Conservation (phyloP, 2,797 vertebrate species). For the Sebastes paucispinis region DNA sequence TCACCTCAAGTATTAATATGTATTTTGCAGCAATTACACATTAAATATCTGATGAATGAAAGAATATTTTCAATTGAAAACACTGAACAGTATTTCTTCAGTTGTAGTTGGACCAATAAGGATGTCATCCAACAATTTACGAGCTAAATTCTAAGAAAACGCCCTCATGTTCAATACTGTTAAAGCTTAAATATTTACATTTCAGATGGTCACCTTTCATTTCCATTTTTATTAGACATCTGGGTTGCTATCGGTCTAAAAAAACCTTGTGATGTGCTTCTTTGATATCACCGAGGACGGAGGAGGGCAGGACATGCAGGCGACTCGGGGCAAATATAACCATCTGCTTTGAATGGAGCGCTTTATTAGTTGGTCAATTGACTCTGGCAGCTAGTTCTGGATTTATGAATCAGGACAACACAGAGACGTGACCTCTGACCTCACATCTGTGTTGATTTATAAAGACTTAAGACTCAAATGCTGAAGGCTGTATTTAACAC, state of each 20-base stretch:
- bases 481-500: neutral
- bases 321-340: conserved; percentile 46
- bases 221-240: conserved; percentile 53
- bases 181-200: conserved; percentile 55
- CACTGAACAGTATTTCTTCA: neutral
- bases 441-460: neutral
- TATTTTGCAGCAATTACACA: neutral
- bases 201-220: conserved; percentile 38
- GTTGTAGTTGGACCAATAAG: neutral
- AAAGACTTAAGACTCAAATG: neutral
- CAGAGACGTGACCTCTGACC: neutral
- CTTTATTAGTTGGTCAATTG: conserved; percentile 42
- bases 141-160: neutral
- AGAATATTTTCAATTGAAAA: neutral
- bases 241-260: conserved; percentile 17
- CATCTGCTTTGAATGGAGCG: conserved; percentile 42
- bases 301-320: conserved; percentile 30
- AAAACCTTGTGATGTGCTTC: conserved; percentile 53
- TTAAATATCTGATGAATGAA: neutral
- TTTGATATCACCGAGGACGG: conserved; percentile 51
- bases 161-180: neutral
- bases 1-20: neutral
- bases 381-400: conserved; percentile 8
- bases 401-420: neutral
- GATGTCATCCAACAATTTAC: neutral